Conservation (phyloP, 2,888 invertebrate species). For the Vesta saturnalis region DNA sequence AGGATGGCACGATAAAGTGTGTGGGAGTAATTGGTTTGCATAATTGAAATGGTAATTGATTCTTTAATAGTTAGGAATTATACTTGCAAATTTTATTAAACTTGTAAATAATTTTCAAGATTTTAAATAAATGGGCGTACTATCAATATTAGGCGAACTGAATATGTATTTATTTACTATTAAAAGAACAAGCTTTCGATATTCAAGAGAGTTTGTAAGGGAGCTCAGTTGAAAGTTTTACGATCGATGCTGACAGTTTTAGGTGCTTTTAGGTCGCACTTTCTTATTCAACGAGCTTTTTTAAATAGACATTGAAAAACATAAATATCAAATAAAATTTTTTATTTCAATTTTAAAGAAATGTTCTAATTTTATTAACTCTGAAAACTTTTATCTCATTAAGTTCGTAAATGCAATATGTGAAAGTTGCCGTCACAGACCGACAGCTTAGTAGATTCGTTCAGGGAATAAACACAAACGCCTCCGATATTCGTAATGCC, state of each 20-base stretch:
- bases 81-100: background rate
- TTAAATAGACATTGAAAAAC: slow-evolving; percentile 49
- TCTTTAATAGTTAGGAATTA: background rate
- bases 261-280: slow-evolving; percentile 56
- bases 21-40: background rate
- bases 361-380: background rate
- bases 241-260: slow-evolving; percentile 63
- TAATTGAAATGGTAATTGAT: background rate
- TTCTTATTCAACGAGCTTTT: slow-evolving; percentile 53
- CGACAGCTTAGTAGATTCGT: slow-evolving; percentile 62
- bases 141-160: slow-evolving; percentile 18
- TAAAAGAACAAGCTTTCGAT: slow-evolving; percentile 45
- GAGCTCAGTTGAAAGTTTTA: slow-evolving; percentile 62
- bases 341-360: slow-evolving; percentile 1
- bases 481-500: slow-evolving; percentile 61
- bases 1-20: background rate
- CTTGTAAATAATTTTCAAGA: background rate
- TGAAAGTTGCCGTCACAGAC: slow-evolving; percentile 43
- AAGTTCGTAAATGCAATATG: slow-evolving; percentile 30
- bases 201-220: slow-evolving; percentile 58
- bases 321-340: slow-evolving; percentile 32
- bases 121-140: slow-evolving; percentile 6
- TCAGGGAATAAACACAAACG: slow-evolving; percentile 63
- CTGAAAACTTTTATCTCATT: slow-evolving; percentile 22
- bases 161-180: slow-evolving; percentile 32